Base-by-base conservation (phyloP, 1,140 invertebrate genomes). In the Ostrea edulis region DNA sequence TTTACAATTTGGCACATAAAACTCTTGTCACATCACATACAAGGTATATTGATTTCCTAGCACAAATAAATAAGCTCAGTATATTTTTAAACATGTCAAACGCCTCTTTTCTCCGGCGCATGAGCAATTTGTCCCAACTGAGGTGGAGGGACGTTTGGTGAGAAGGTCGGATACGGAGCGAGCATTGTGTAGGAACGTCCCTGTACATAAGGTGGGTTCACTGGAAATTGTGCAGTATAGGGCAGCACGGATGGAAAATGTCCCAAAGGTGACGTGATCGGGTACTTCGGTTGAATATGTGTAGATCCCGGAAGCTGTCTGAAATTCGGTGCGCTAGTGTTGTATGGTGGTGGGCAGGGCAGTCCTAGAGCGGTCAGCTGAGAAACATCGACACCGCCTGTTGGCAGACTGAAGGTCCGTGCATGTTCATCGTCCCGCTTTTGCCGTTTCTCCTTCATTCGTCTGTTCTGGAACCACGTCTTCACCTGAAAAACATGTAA, bases 401-500 rank as follows among this genome's bases (percentile, higher is more conserved):
- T 92, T 12, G 92, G 91, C 22, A 92, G 55, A 12, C 62, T 54
- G 83, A 90, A 89, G 11, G 83, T 58, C 62, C 86, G 85, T 12
- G 84, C 65, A 22, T 92, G 86, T n/a, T 92, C 90, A 2, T 92
- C 90, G 35, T 92, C 90, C 11, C 87, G 89, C 52, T 89, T 86
- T 77, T 91, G 89, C 51, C 92, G 86, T 82, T 95, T 95, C 88
- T 93, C 92, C 52, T 94, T 95, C 94, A 95, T 95, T n/a, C 94
- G 90, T 51, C 95, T 88, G 87, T 95, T 95, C 86, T 95, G 95
- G 85, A 95, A 95, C 95, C 95, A 95, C 12, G 95, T 95, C 85
- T 94, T 93, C 7, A 94, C 93, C 92, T 93, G 71, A 53, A 58
- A 55, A n/a, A n/a, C n/a, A n/a, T 44, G 5, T 44, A 1, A 44